Evolutionary conservation across 2,888 invertebrate genomes (phyloP), one percentile per base, ranked within the genome.

Genomic region (Yponomeuta cagnagella): DNA sequence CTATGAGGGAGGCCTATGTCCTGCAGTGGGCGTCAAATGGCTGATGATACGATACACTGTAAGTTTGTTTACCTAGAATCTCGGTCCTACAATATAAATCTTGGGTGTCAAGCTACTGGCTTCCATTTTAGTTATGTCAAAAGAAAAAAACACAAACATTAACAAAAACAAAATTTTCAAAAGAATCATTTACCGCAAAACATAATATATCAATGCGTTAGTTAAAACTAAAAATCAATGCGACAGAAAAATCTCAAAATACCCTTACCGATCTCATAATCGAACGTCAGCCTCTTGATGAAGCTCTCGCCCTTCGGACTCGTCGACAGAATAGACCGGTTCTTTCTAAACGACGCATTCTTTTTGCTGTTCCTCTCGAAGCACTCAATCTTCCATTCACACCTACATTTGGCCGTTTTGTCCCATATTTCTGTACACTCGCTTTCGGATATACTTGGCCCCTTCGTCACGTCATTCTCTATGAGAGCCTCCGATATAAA

Each of bases 371-470:
- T 93, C 75, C 93, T 86, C 78, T 93, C 82, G 77, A 93, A 87
- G 76, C 87, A 76, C 75, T 93, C 87, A 72, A 93, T 80, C 79
- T 93, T 94, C 93, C 94, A 95, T 9, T 93, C 90, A 78, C 96
- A 96, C n/a, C 88, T 77, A 76, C 96, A 96, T 52, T 93, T 91
- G 0, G 87, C 82, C 31, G 94, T 88, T 10, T 80, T 86, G 33
- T 88, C 84, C 96, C 95, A 96, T 8, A 93, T 87, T 70, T 88
- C 89, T 0, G 89, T 80, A 75, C 94, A 95, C 66, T 94, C 93
- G 2, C 83, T 85, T 76, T 95, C 95, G 0, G 93, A 93, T 71
- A 92, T 87, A 0, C 93, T 85, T 8, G 93, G 93, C 2, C 92
- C 91, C 71, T 91, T 92, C 0, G 76, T 76, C 0, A 73, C 73